These are phyloP conservation scores for Antennarius maculatus DNA, from an alignment of 2,797 vertebrate species.

Conservation along the genomic window DNA sequence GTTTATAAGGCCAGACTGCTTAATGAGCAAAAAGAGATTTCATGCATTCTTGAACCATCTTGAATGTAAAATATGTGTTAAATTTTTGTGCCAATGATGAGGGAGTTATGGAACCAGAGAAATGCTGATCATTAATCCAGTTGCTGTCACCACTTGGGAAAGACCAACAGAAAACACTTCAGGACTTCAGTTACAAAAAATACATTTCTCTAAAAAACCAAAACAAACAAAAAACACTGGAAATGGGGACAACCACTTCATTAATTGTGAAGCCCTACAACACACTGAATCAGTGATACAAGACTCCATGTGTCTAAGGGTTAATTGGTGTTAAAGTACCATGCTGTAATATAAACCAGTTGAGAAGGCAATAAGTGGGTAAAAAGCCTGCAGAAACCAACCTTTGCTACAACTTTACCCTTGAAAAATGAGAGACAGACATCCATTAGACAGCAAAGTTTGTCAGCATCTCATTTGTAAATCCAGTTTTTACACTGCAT, in stretches of 20 bases:
- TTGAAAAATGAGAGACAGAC: constrained; percentile 49
- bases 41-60: neutral
- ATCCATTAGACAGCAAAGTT: constrained; percentile 37
- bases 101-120: neutral
- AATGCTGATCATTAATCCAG: neutral
- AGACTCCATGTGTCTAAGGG: constrained; percentile 3
- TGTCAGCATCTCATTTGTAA: constrained; percentile 4
- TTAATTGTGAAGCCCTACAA: constrained; percentile 53
- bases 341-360: constrained; percentile 53
- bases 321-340: constrained; percentile 59
- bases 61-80: neutral
- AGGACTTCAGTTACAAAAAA: neutral
- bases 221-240: neutral
- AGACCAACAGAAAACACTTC: neutral
- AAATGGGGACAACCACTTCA: neutral
- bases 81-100: neutral
- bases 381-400: constrained; percentile 54
- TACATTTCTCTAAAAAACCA: neutral
- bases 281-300: constrained; percentile 11
- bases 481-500: constrained; percentile 4
- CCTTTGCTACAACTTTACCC: constrained; percentile 82
- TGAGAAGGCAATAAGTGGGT: constrained; percentile 15
- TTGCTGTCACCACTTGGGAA: neutral
- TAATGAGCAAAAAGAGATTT: neutral
- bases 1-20: neutral